These are phyloP conservation scores for Cavia porcellus DNA, from an alignment of 2,113 vertebrate genomes.

Conservation along the genomic window DNA sequence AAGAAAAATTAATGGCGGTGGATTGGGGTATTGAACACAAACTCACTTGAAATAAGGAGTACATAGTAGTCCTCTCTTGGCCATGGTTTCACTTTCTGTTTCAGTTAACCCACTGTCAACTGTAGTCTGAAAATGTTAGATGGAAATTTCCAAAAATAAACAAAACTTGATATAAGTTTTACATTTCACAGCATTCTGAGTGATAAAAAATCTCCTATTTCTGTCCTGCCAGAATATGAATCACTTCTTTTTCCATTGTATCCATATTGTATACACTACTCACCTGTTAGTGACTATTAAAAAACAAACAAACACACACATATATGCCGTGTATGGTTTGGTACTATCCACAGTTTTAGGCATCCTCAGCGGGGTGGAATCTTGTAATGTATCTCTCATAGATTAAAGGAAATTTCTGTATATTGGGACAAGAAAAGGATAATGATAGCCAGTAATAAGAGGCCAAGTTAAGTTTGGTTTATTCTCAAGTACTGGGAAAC, in stretches of 20 bases:
- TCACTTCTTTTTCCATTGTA: neutral
- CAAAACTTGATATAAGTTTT: neutral
- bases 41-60: constrained; percentile 34
- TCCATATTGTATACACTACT: neutral
- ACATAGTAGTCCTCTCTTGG: neutral
- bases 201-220: neutral
- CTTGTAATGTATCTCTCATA: neutral
- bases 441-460: neutral
- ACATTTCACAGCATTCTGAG: neutral
- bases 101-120: neutral
- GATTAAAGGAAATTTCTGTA: neutral
- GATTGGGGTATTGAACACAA: neutral
- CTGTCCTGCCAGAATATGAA: neutral
- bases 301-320: neutral
- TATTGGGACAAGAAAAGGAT: neutral
- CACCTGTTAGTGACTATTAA: neutral
- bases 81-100: neutral
- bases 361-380: neutral
- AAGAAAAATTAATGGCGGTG: constrained; percentile 4
- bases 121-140: neutral
- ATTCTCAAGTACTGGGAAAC: neutral
- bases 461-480: neutral
- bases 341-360: neutral
- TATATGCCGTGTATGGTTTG: neutral
- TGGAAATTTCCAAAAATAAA: neutral